Evolutionary conservation across 2,888 invertebrate species (phyloP), one percentile per base, ranked within the genome.

Genomic region (Hymenopus coronatus): DNA sequence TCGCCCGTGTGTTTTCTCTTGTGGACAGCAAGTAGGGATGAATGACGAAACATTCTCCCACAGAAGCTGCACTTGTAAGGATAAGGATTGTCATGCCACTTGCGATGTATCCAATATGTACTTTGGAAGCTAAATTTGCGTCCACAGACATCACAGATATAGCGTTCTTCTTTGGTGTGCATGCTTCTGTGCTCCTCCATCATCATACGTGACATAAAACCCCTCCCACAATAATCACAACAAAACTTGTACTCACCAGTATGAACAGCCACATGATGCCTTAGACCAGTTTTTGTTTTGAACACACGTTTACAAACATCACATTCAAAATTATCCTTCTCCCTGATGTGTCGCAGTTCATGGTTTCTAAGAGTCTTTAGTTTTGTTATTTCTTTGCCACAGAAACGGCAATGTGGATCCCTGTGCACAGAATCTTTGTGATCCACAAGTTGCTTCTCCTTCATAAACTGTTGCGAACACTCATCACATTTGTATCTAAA

Each of bases 1-100:
- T 93, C 93, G 0, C 94, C 94, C 0, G 93, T 93, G 91, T 94
- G 94, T 54, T 93, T 92, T 93, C 94, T 93, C 90, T 93, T 93
- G 91, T 94, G 94, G 7, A 90, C 90, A 8, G 91, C 90, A 12
- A 91, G 89, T 20, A 90, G 87, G 12, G 91, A 91, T 30, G 91
- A 90, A 88, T 91, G 91, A 25, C 90, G 88, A 83, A 91, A 91
- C 83, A 89, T 90, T 20, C 90, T 88, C 20, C 89, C 90, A 85
- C 91, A 91, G 33, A 90, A 88, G n/a, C 88, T 89, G 85, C 91
- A 91, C 84, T 91, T 90, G 83, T 91, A 91, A 14, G 91, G 91
- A 83, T 89, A 91, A 14, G 91, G 91, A 83, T 90, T 90, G 84
- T 91, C 90, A 83, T 91, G 91, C 91, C 91, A 91, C 83, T 91